Evolutionary conservation across 2,797 vertebrate genomes (phyloP).

Genomic region (Chelmon rostratus): DNA sequence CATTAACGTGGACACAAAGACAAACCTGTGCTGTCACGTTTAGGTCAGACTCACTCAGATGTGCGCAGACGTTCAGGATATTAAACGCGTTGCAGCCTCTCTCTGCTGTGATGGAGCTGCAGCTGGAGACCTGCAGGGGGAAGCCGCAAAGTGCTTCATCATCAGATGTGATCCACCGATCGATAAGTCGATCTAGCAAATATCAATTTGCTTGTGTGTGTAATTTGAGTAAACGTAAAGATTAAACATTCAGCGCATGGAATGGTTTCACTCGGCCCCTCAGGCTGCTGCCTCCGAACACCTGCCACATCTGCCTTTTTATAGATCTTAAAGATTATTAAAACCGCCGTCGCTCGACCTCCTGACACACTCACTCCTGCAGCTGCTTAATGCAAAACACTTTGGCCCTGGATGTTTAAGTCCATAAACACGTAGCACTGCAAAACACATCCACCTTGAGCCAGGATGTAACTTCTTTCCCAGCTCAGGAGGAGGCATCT

Average conservation of each 20-base stretch:
- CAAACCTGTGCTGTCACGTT: not conserved
- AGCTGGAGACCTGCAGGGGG: not conserved
- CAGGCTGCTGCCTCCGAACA: constrained; percentile 19
- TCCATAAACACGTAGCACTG: constrained; percentile 33
- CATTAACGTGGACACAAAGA: not conserved
- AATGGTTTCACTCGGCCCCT: constrained; percentile 20
- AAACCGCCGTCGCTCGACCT: constrained; percentile 55
- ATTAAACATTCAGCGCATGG: constrained; percentile 22
- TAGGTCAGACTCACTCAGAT: not conserved
- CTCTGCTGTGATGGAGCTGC: not conserved
- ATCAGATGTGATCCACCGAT: constrained; percentile 22
- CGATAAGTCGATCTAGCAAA: constrained; percentile 21
- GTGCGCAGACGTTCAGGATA: constrained; percentile 3
- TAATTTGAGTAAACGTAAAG: constrained; percentile 24
- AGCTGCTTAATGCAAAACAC: constrained; percentile 48
- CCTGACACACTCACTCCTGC: constrained; percentile 27
- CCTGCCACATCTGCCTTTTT: constrained; percentile 34
- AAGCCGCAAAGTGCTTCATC: constrained; percentile 18
- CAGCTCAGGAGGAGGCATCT: not conserved
- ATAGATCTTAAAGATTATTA: constrained; percentile 50
- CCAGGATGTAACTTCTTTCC: constrained; percentile 22
- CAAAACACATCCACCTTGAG: constrained; percentile 18
- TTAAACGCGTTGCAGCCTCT: not conserved
- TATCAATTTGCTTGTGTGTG: constrained; percentile 16
- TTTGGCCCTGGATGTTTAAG: constrained; percentile 49